Evolutionary conservation across 1,140 invertebrate species (phyloP).

Genomic region (Leucophenga varia): DNA sequence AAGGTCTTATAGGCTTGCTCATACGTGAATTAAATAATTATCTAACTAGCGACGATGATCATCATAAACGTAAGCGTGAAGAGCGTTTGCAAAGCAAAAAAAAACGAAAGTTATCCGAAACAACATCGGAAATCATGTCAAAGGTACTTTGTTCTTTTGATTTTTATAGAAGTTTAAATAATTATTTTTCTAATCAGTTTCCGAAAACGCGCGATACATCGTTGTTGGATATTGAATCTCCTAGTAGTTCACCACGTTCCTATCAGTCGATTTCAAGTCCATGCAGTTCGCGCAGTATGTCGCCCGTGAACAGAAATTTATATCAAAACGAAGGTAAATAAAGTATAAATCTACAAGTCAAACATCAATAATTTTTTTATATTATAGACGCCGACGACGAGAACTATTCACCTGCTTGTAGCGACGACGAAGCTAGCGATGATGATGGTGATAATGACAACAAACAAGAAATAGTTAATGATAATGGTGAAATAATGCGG

Average conservation of each 20-base stretch:
- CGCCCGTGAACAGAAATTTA: conserved; percentile 29
- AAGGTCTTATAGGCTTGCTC: conserved; percentile 42
- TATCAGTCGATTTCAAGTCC: conserved; percentile 43
- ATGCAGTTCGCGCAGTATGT: conserved; percentile 52
- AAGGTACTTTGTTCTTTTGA: conserved; percentile 23
- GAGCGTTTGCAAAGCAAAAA: conserved; percentile 42
- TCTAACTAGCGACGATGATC: conserved; percentile 45
- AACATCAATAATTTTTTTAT: background rate
- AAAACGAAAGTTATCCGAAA: conserved; percentile 41
- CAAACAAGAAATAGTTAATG: background rate
- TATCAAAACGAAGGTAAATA: conserved; percentile 7
- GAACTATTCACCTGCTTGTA: conserved; percentile 54
- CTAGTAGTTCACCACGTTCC: conserved; percentile 45
- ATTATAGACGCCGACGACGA: conserved; percentile 36
- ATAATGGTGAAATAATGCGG: conserved; percentile 47
- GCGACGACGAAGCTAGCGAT: conserved; percentile 43
- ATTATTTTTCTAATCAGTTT: conserved; percentile 18
- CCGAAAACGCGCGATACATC: conserved; percentile 35
- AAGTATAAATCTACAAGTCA: background rate
- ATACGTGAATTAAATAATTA: conserved; percentile 46
- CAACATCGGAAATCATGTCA: conserved; percentile 27
- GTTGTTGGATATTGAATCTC: conserved; percentile 41
- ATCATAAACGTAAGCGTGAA: conserved; percentile 41
- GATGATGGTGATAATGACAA: conserved; percentile 31
- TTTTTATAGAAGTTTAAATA: background rate